Percentiles rank a stretch among this genome's conserved stretches.
Evolutionary conservation across 1,140 invertebrate species (phyloP).

Genomic region (Oscheius sp.): DNA sequence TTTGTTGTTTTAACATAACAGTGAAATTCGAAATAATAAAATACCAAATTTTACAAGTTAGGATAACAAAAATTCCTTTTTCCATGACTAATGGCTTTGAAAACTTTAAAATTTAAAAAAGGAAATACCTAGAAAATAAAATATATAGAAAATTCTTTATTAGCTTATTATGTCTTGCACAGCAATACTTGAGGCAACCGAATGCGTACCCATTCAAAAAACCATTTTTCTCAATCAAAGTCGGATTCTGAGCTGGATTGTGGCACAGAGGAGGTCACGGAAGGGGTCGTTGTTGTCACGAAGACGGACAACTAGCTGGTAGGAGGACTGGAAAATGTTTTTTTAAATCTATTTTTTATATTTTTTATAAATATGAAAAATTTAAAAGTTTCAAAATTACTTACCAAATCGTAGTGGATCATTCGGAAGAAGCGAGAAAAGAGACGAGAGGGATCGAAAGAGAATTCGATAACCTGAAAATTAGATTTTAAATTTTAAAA

Average conservation of each 20-base stretch:
- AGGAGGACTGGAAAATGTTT: constrained; percentile 27
- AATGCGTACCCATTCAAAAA: too few relatives aligned
- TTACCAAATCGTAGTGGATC: constrained; percentile 29
- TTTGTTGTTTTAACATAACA: too few relatives aligned
- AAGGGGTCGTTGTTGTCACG: constrained; percentile 21
- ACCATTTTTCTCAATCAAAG: too few relatives aligned
- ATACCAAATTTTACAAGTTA: too few relatives aligned
- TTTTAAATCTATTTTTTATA: neutral
- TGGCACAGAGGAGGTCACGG: constrained; percentile 30
- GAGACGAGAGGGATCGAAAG: constrained; percentile 15
- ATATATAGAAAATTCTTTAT: too few relatives aligned
- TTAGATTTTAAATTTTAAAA: neutral
- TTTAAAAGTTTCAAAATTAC: neutral
- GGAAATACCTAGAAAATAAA: too few relatives aligned
- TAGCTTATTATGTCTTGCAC: too few relatives aligned
- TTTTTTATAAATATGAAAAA: neutral
- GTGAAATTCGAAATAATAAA: too few relatives aligned
- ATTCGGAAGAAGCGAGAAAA: constrained; percentile 20
- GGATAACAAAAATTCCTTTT: too few relatives aligned
- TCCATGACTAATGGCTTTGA: too few relatives aligned
- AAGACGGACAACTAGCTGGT: constrained; percentile 27
- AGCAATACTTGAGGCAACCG: too few relatives aligned
- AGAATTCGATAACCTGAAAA: constrained; percentile 16
- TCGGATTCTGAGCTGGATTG: constrained; percentile 30
- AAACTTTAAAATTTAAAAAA: too few relatives aligned